Conservation (phyloP, 2,113 vertebrate genomes). For the Epinephelus lanceolatus region DNA sequence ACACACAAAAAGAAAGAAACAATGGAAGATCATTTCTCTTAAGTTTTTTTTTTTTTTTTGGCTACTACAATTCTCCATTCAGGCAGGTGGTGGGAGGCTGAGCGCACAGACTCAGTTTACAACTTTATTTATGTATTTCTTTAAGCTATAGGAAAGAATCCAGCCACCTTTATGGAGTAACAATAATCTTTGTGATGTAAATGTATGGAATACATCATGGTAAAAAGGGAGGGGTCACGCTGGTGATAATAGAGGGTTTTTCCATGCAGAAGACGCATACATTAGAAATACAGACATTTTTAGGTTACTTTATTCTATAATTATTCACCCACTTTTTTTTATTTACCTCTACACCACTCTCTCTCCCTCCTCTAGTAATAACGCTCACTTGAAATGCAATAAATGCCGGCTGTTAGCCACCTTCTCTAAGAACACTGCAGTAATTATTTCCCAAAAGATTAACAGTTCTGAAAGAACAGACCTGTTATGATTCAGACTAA, state of each 20-base stretch:
- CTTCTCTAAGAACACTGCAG: background rate
- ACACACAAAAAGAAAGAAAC: slow-evolving; percentile 39
- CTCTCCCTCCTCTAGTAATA: background rate
- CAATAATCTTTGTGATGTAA: background rate
- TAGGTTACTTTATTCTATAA: background rate
- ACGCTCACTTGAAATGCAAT: background rate
- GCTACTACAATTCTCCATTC: background rate
- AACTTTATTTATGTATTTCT: slow-evolving; percentile 4
- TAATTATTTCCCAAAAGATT: slow-evolving; percentile 20
- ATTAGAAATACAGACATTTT: background rate
- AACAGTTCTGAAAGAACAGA: slow-evolving; percentile 41
- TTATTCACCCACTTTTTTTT: background rate
- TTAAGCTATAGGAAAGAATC: background rate
- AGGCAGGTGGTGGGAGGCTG: background rate
- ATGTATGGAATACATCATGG: background rate
- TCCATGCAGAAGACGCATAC: too few species aligned
- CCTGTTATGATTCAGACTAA: slow-evolving; percentile 44
- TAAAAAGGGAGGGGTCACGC: background rate
- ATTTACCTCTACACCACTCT: background rate
- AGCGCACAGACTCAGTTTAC: background rate
- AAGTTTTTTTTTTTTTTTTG: background rate
- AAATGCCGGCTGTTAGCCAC: background rate
- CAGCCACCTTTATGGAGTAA: background rate
- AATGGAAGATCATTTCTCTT: slow-evolving; percentile 13
- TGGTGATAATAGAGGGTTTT: background rate